These are phyloP conservation scores for Urocynchramus pylzowi DNA, from an alignment of 2,113 vertebrate species.

Conservation along the genomic window DNA sequence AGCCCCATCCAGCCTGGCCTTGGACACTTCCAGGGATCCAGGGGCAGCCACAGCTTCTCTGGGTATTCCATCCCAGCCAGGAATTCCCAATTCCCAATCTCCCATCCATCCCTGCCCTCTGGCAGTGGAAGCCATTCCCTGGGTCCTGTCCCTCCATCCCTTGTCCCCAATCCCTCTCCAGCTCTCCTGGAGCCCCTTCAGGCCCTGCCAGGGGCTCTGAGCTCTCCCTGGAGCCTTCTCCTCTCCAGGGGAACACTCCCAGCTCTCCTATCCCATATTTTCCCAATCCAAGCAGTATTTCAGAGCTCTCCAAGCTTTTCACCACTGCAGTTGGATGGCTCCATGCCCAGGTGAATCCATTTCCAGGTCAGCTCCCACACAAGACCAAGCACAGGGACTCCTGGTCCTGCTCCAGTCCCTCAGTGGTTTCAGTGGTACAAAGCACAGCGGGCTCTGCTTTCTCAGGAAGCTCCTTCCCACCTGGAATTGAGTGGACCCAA, in stretches of 20 bases:
- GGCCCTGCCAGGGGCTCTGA: background rate
- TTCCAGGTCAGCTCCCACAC: background rate
- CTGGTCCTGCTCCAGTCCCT: background rate
- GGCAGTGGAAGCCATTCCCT: background rate
- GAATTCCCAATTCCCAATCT: background rate
- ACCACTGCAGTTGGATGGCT: background rate
- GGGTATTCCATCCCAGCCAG: background rate
- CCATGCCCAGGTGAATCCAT: background rate
- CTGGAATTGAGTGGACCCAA: background rate
- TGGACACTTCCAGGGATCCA: background rate
- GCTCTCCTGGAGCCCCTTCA: background rate
- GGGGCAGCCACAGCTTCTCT: background rate
- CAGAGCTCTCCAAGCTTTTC: background rate
- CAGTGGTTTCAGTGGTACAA: background rate
- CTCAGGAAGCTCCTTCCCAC: background rate
- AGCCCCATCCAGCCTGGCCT: accelerated
- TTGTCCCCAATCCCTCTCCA: background rate
- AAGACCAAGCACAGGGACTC: background rate
- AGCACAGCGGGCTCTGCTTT: background rate
- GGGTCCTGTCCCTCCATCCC: background rate
- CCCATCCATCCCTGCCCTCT: background rate
- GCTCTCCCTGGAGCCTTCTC: background rate
- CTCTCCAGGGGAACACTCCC: background rate
- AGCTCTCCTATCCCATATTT: background rate
- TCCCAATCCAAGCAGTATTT: background rate